A percentile compares a stretch with the other conserved stretches of the same genome.
Evolutionary conservation across 2,113 vertebrate genomes (phyloP).

Genomic region (Gavialis gangeticus): DNA sequence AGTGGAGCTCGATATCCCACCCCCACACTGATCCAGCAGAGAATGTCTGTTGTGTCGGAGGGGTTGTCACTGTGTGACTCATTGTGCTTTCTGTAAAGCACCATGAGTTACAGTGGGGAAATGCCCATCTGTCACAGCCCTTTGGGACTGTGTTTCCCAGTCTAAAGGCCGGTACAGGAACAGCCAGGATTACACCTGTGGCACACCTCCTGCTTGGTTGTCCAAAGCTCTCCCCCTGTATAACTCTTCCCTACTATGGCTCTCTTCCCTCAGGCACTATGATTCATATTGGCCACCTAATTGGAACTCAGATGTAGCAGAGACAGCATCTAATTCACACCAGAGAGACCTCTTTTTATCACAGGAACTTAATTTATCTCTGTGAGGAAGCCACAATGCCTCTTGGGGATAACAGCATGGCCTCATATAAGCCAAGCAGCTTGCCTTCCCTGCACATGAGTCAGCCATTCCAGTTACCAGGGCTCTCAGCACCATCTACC

Average conservation of each 20-base stretch:
- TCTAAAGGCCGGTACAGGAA: neutral
- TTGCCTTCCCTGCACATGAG: neutral
- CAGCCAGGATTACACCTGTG: neutral
- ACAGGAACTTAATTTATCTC: neutral
- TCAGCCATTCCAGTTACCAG: neutral
- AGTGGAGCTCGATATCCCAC: neutral
- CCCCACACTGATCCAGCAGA: too few relatives aligned
- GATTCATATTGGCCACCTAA: neutral
- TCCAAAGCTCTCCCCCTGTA: neutral
- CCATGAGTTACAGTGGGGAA: too few relatives aligned
- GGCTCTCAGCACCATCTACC: neutral
- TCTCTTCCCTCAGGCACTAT: neutral
- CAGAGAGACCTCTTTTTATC: neutral
- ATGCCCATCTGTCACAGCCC: too few relatives aligned
- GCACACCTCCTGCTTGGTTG: neutral
- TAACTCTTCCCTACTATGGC: neutral
- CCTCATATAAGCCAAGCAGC: neutral
- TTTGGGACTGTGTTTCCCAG: neutral
- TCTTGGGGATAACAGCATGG: neutral
- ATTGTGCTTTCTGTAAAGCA: too few relatives aligned
- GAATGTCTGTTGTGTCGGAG: too few relatives aligned
- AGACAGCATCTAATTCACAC: neutral
- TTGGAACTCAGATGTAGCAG: neutral
- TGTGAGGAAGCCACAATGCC: neutral
- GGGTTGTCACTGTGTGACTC: too few relatives aligned